Percentiles rank a stretch among this genome's conserved stretches.
Conservation (phyloP, 2,888 invertebrate genomes). For the Holacanthella duospinosa region DNA sequence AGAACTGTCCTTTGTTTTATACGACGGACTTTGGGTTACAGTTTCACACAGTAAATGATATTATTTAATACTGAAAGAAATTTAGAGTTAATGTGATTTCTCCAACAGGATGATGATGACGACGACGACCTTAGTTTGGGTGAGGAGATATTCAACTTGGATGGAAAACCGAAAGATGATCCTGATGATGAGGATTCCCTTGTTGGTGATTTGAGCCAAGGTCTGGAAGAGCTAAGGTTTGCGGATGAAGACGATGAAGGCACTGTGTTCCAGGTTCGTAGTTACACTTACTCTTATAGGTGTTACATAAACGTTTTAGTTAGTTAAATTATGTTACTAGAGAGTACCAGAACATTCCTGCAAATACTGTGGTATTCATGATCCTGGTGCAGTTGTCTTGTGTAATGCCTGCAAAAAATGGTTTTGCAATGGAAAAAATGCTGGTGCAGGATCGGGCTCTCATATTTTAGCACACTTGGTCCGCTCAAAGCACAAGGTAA, state of each 20-base stretch:
- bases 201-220: slow-evolving; percentile 44
- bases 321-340: slow-evolving; percentile 45
- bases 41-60: background rate
- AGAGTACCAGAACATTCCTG: slow-evolving; percentile 93
- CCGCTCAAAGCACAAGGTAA: slow-evolving; percentile 85
- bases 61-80: too few species aligned
- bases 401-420: slow-evolving; percentile 98
- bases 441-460: slow-evolving; percentile 90
- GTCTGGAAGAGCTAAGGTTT: slow-evolving; percentile 78
- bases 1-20: background rate
- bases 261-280: slow-evolving; percentile 61
- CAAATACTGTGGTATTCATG: slow-evolving; percentile 98
- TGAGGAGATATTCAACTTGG: background rate
- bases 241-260: slow-evolving; percentile 92
- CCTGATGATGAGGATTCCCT: slow-evolving; percentile 25
- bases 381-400: slow-evolving; percentile 93
- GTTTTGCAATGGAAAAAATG: slow-evolving; percentile 90
- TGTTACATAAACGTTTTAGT: background rate
- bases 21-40: too few species aligned
- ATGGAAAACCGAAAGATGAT: background rate
- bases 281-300: too few species aligned
- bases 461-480: slow-evolving; percentile 99
- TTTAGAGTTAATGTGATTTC: background rate
- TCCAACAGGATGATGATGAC: background rate
- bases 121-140: background rate